Evolutionary conservation across 2,797 vertebrate genomes (phyloP).

Genomic region (Dipus sagitta): DNA sequence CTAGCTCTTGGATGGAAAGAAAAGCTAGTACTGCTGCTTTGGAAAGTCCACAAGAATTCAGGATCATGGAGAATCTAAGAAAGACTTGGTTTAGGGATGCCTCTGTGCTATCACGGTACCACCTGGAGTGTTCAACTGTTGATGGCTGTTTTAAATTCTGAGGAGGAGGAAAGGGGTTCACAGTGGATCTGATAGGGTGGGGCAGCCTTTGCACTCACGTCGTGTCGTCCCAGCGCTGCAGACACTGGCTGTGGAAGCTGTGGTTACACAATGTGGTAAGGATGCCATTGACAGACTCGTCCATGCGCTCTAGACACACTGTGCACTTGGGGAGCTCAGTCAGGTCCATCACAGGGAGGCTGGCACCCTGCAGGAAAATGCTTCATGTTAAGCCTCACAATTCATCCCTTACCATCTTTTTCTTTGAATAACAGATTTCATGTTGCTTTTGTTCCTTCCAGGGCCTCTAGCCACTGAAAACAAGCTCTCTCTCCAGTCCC

Average conservation of each 20-base stretch:
- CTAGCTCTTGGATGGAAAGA: not conserved
- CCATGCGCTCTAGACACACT: constrained; percentile 98
- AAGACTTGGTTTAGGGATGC: not conserved
- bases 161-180: not conserved
- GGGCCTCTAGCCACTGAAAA: no score
- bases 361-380: constrained; percentile 92
- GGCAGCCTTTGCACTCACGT: constrained; percentile 91
- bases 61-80: not conserved
- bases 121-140: not conserved
- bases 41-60: not conserved
- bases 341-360: constrained; percentile 98
- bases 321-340: constrained; percentile 98
- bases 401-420: not conserved
- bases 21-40: not conserved
- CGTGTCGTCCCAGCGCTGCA: constrained; percentile 98
- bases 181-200: not conserved
- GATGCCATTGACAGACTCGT: constrained; percentile 98
- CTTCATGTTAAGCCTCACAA: not conserved
- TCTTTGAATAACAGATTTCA: constrained; percentile 19
- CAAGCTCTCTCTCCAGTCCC: no score
- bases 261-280: constrained; percentile 98
- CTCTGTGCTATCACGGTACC: not conserved
- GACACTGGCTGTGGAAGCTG: constrained; percentile 99
- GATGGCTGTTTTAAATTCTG: not conserved
- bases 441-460: not conserved